Percentiles rank a stretch among this genome's conserved stretches.
Conservation (phyloP, 1,140 invertebrate genomes). For the Thaumatotibia leucotreta region DNA sequence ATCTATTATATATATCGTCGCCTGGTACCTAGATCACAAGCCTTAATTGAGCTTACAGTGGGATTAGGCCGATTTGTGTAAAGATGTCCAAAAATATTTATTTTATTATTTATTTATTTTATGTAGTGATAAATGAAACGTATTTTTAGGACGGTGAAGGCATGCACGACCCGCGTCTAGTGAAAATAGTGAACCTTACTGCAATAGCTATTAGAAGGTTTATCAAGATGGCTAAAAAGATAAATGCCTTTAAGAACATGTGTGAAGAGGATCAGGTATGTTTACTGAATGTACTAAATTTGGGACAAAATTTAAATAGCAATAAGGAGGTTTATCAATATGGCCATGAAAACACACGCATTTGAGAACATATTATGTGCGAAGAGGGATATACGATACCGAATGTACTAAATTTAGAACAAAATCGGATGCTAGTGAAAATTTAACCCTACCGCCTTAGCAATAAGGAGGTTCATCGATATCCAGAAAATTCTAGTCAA, state of each 20-base stretch:
- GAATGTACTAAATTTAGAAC: neutral
- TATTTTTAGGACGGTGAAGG: conserved; percentile 76
- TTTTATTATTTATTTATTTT: too few species aligned
- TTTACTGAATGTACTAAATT: neutral
- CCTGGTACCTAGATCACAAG: too few species aligned
- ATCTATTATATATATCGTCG: too few species aligned
- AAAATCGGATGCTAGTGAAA: too few species aligned
- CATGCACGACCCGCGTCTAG: conserved; percentile 83
- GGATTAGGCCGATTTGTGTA: too few species aligned
- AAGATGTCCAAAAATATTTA: too few species aligned
- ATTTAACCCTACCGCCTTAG: too few species aligned
- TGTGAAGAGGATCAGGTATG: conserved; percentile 90
- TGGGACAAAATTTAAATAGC: too few species aligned
- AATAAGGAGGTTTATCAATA: conserved; percentile 86
- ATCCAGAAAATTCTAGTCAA: too few species aligned
- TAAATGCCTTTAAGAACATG: conserved; percentile 91
- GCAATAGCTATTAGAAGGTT: conserved; percentile 92
- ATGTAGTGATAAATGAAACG: too few species aligned
- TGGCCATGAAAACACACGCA: conserved; percentile 92
- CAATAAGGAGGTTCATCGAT: conserved; percentile 84
- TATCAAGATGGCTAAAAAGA: conserved; percentile 95
- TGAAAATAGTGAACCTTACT: conserved; percentile 93
- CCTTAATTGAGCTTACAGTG: too few species aligned
- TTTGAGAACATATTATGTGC: conserved; percentile 94
- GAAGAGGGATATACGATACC: conserved; percentile 82